Evolutionary conservation across 2,888 invertebrate genomes (phyloP).

Genomic region (Ochropleura leucogaster): DNA sequence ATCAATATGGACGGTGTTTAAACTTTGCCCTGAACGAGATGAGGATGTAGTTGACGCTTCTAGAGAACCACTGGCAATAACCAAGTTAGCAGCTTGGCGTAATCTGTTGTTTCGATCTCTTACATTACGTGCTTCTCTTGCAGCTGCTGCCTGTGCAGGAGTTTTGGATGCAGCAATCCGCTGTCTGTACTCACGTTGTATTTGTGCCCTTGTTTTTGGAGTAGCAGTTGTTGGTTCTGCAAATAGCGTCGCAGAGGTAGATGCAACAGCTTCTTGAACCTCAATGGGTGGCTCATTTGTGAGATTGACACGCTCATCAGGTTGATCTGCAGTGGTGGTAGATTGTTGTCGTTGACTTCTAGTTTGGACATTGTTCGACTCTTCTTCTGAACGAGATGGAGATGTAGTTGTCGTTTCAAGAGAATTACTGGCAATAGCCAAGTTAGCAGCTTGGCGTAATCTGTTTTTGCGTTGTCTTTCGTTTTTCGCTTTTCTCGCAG

Average conservation of each 20-base stretch:
- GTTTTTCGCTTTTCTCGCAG: constrained; percentile 57
- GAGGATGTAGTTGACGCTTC: not conserved
- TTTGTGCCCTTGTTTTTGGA: constrained; percentile 57
- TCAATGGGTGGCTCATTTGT: not conserved
- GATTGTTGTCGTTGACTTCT: too few species aligned
- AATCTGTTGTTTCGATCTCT: constrained; percentile 64
- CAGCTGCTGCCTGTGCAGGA: constrained; percentile 62
- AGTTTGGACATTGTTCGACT: too few species aligned
- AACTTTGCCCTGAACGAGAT: constrained; percentile 8
- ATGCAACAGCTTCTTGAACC: constrained; percentile 5
- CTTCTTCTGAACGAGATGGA: too few species aligned
- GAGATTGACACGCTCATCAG: too few species aligned
- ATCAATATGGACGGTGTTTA: constrained; percentile 8
- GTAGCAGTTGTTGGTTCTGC: too few species aligned
- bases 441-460: constrained; percentile 62
- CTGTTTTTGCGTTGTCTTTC: constrained; percentile 64
- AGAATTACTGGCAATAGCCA: constrained; percentile 29
- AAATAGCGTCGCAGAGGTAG: too few species aligned
- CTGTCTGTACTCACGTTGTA: constrained; percentile 63
- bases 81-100: constrained; percentile 52
- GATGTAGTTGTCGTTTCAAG: constrained; percentile 6
- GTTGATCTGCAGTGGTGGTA: too few species aligned
- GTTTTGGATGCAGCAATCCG: constrained; percentile 61
- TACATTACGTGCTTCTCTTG: constrained; percentile 56
- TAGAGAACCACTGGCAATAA: too few species aligned